Evolutionary conservation across 2,888 invertebrate genomes (phyloP), one percentile per base, ranked within the genome.

Genomic region (Dermolepida albohirtum): DNA sequence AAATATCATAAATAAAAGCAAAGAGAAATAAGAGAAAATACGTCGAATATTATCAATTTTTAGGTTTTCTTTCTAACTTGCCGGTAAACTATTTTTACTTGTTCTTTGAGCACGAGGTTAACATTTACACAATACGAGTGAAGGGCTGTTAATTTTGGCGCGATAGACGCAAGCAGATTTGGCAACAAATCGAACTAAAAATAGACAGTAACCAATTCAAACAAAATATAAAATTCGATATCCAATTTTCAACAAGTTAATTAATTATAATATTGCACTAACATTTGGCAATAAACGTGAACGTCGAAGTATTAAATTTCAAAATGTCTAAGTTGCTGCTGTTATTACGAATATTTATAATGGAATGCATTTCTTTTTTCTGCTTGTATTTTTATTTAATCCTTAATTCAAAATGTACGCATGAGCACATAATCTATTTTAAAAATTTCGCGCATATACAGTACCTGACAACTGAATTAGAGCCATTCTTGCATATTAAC

Each of bases 121-220:
- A 11, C 14, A n/a, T 47, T 62, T 62, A 62, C 39, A 62, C 44
- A 62, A 62, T 49, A 62, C 34, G 22, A 7, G 16, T 17, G 59
- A 62, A 62, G 47, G 47, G 47, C 47, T 34, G 44, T 49, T 62
- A 62, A 62, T 47, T 62, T 62, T 47, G 59, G 59, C 34, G n/a
- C 34, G 34, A 29, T 44, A 44, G 44, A 62, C 59, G 59, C 59
- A 62, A 62, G 59, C n/a, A 34, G 34, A 11, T 47, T 49, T 62
- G 59, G 59, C 59, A 62, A 29, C 43, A 57, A 44, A 44, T 34
- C 44, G 27, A 10, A 16, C 47, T 59, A 44, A 29, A 12, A 17
- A 55, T 55, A 55, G 17, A 22, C 11, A 22, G 22, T 41, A 17
- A 22, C 27, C 27, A 17, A 11, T 22, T 22, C 54, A 62, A 59